Conservation (phyloP, 1,140 invertebrate genomes). For the Gyrodactylus bullatarudis region DNA sequence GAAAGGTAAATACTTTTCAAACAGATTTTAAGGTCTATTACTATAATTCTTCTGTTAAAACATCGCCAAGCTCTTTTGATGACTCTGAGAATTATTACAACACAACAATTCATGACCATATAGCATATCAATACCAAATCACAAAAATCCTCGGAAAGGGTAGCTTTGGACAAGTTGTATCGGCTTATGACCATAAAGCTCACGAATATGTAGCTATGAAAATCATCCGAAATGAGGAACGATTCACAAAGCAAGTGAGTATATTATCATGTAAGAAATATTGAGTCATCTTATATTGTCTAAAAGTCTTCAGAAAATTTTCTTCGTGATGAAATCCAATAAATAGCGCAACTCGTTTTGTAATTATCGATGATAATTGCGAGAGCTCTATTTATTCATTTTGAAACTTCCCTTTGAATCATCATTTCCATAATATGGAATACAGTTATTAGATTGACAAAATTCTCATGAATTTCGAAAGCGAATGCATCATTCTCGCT, state of each 20-base stretch:
- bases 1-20: not conserved
- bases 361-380: too few relatives aligned
- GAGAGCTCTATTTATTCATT: too few relatives aligned
- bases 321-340: too few relatives aligned
- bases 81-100: not conserved
- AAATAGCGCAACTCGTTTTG: too few relatives aligned
- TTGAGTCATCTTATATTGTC: too few relatives aligned
- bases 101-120: slow-evolving; percentile 49
- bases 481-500: too few relatives aligned
- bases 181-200: slow-evolving; percentile 80
- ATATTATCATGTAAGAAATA: too few relatives aligned
- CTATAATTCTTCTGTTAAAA: not conserved
- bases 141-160: slow-evolving; percentile 77
- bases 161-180: slow-evolving; percentile 88
- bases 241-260: slow-evolving; percentile 74
- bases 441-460: too few relatives aligned
- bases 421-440: too few relatives aligned
- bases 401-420: too few relatives aligned
- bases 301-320: too few relatives aligned
- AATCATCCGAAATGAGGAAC: slow-evolving; percentile 86
- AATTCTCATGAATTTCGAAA: too few relatives aligned
- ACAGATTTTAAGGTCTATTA: not conserved
- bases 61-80: not conserved
- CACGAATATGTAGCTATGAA: slow-evolving; percentile 72
- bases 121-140: slow-evolving; percentile 82